A percentile compares a stretch with the other conserved stretches of the same genome.
These are phyloP conservation scores for Fringilla coelebs DNA, from an alignment of 2,797 vertebrate genomes.

Conservation along the genomic window DNA sequence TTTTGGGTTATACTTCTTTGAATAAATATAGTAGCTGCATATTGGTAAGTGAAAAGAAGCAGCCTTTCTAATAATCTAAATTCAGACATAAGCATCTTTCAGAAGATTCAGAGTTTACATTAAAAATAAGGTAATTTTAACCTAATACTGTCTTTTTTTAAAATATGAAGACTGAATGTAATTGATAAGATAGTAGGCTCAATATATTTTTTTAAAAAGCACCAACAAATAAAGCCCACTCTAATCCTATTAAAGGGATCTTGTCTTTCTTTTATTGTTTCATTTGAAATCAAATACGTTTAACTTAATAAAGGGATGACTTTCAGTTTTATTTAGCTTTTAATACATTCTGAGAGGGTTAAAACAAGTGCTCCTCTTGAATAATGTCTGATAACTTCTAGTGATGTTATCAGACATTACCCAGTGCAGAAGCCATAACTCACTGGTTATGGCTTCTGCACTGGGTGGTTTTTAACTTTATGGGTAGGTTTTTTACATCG, in stretches of 20 bases:
- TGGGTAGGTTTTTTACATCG: background rate
- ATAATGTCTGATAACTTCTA: background rate
- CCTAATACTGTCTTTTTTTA: background rate
- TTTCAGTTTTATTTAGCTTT: background rate
- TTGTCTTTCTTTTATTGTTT: background rate
- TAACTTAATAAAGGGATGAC: background rate
- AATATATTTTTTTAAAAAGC: background rate
- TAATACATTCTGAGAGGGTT: background rate
- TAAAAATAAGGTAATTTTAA: background rate
- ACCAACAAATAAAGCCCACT: background rate
- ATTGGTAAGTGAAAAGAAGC: background rate
- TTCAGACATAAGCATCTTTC: background rate
- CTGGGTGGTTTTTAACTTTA: background rate
- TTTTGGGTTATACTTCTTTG: background rate
- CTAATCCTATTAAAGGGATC: background rate
- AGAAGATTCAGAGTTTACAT: background rate
- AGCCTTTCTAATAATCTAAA: background rate
- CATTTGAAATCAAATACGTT: background rate
- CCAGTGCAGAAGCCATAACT: too few relatives aligned
- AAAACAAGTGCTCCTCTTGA: background rate
- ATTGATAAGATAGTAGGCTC: background rate
- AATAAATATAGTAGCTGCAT: background rate
- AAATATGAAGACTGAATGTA: background rate
- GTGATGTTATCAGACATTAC: too few relatives aligned
- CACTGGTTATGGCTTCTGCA: background rate